Evolutionary conservation across 2,888 invertebrate genomes (phyloP).

Genomic region (Pharmacophagus antenor): DNA sequence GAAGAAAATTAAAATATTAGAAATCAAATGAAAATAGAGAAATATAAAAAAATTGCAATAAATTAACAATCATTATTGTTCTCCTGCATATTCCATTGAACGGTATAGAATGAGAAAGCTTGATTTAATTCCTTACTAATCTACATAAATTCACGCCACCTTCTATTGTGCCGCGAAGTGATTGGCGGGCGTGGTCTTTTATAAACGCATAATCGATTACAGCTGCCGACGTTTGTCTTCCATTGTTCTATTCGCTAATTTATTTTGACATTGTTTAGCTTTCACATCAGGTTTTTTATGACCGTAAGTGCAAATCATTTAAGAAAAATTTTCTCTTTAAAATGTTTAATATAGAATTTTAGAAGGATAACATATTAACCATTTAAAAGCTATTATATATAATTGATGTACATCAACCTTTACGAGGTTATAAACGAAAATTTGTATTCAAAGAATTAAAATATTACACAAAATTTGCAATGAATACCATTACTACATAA

Average conservation of each 20-base stretch:
- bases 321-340: no score
- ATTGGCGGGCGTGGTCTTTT: slow-evolving; percentile 28
- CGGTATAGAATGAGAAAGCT: slow-evolving; percentile 6
- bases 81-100: not conserved
- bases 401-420: no score
- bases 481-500: no score
- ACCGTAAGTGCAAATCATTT: not conserved
- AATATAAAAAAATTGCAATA: not conserved
- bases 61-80: not conserved
- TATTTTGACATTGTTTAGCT: not conserved
- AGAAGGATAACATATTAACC: no score
- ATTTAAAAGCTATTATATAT: no score
- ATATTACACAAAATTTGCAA: no score
- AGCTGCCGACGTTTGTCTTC: slow-evolving; percentile 19
- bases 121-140: slow-evolving; percentile 22
- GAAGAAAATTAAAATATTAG: no score
- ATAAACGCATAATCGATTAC: slow-evolving; percentile 25
- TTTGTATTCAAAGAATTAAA: no score
- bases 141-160: slow-evolving; percentile 25
- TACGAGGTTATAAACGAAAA: no score
- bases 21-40: no score
- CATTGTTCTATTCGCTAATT: slow-evolving; percentile 13
- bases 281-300: not conserved
- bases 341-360: no score
- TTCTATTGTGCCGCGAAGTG: slow-evolving; percentile 22